Evolutionary conservation across 2,797 vertebrate genomes (phyloP).

Genomic region (Epinephelus awoara): DNA sequence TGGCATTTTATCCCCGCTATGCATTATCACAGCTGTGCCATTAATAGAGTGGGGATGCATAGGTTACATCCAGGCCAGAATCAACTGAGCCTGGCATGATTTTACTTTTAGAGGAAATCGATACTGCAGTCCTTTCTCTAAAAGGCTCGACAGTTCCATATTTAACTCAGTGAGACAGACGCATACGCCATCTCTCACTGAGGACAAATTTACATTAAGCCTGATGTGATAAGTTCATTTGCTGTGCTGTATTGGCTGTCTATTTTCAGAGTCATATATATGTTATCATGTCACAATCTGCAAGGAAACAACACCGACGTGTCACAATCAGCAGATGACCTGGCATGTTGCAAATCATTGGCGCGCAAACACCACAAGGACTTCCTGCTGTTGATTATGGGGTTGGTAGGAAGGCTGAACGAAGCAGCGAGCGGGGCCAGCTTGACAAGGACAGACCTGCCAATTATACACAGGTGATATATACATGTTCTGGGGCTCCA

Average conservation of each 20-base stretch:
- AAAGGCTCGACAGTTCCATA: neutral
- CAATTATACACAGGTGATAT: slow-evolving; percentile 79
- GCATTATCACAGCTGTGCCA: slow-evolving; percentile 10
- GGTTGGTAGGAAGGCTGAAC: slow-evolving; percentile 73
- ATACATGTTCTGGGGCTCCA: slow-evolving; percentile 52
- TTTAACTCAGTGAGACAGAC: too few species aligned
- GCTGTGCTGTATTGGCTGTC: neutral
- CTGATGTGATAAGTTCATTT: too few species aligned
- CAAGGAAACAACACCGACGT: slow-evolving; percentile 49
- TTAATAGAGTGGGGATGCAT: neutral
- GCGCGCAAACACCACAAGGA: slow-evolving; percentile 63
- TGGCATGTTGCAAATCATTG: slow-evolving; percentile 55
- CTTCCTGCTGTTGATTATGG: slow-evolving; percentile 85
- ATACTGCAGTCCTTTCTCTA: neutral
- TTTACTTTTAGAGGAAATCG: neutral
- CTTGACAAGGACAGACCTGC: slow-evolving; percentile 73
- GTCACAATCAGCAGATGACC: slow-evolving; percentile 74
- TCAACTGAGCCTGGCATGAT: neutral
- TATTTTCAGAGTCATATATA: slow-evolving; percentile 25
- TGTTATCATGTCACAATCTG: slow-evolving; percentile 8
- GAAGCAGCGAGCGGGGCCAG: slow-evolving; percentile 64
- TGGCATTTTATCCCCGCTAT: slow-evolving; percentile 11
- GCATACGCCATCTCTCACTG: neutral
- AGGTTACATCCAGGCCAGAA: neutral
- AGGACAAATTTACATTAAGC: neutral